These are phyloP conservation scores for Anastatus disparis DNA, from an alignment of 1,140 invertebrate genomes.

Conservation along the genomic window DNA sequence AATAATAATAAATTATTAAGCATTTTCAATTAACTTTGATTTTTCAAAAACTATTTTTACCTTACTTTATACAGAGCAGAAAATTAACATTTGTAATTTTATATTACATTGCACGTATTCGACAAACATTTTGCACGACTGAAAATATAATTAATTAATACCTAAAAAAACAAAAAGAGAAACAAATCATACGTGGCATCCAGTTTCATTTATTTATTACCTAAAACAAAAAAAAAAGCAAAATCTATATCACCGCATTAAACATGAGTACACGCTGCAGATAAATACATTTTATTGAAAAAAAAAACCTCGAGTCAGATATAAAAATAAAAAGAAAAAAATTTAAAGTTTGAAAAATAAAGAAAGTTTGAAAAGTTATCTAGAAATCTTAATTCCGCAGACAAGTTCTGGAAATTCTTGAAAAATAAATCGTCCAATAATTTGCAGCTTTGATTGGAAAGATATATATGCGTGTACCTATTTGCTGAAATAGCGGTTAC, in stretches of 20 bases:
- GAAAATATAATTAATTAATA: not conserved
- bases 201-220: not conserved
- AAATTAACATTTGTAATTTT: too few species aligned
- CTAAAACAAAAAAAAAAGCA: too few species aligned
- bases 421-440: slow-evolving; percentile 19
- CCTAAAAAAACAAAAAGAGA: too few species aligned
- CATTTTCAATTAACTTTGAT: too few species aligned
- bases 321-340: too few species aligned
- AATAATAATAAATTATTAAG: too few species aligned
- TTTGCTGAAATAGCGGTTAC: slow-evolving; percentile 32
- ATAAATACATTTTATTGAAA: too few species aligned
- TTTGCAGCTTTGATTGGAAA: slow-evolving; percentile 4
- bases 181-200: not conserved
- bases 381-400: slow-evolving; percentile 17
- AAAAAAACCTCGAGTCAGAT: too few species aligned
- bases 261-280: not conserved
- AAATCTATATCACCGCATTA: not conserved
- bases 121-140: too few species aligned
- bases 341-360: slow-evolving; percentile 6
- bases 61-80: too few species aligned
- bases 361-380: slow-evolving; percentile 16
- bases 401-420: not conserved
- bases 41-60: too few species aligned
- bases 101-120: too few species aligned
- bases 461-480: slow-evolving; percentile 9